Percentiles rank a stretch among this genome's conserved stretches.
Evolutionary conservation across 1,140 invertebrate species (phyloP).

Genomic region (Mizuhopecten yessoensis): DNA sequence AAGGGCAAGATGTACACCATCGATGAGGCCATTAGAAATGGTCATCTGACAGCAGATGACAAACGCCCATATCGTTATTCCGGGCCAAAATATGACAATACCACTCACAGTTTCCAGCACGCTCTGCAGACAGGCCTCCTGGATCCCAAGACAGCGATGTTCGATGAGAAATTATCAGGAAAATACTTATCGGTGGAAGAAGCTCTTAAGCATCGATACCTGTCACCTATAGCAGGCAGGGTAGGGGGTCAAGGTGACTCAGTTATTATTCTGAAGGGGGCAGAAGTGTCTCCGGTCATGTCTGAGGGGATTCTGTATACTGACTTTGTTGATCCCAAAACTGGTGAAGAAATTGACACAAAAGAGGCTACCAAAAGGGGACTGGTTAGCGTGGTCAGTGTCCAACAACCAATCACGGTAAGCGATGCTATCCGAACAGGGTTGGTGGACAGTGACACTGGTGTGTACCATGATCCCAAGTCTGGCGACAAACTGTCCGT

Average conservation of each 20-base stretch:
- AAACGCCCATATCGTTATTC: constrained; percentile 84
- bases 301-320: constrained; percentile 66
- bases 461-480: constrained; percentile 88
- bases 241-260: constrained; percentile 66
- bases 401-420: constrained; percentile 69
- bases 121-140: constrained; percentile 75
- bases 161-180: constrained; percentile 92
- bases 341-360: constrained; percentile 85
- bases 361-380: constrained; percentile 89
- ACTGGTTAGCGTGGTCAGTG: constrained; percentile 76
- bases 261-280: constrained; percentile 76
- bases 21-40: constrained; percentile 89
- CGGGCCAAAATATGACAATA: constrained; percentile 66
- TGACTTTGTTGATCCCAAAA: constrained; percentile 88
- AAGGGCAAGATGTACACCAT: constrained; percentile 89
- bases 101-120: constrained; percentile 75
- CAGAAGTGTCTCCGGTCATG: constrained; percentile 56
- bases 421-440: constrained; percentile 76
- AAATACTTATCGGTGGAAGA: constrained; percentile 89
- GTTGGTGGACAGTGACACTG: constrained; percentile 89
- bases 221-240: constrained; percentile 73
- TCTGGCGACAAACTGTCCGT: constrained; percentile 91
- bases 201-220: constrained; percentile 84
- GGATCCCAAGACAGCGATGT: constrained; percentile 74
- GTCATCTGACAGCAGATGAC: constrained; percentile 90